Evolutionary conservation across 2,888 invertebrate genomes (phyloP).

Genomic region (Drosophila anceps): DNA sequence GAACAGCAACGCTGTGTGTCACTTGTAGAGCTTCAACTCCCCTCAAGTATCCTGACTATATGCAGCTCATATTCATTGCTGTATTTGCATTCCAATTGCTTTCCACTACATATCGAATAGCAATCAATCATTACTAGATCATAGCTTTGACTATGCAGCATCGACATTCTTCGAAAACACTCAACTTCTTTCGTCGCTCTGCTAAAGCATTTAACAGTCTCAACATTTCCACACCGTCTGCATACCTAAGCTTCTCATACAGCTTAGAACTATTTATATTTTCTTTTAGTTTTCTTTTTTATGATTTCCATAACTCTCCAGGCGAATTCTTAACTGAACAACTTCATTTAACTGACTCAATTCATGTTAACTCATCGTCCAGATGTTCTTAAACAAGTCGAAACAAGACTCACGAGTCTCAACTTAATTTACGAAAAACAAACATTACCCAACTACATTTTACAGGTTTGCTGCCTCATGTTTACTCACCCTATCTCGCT

Average conservation of each 20-base stretch:
- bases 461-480: constrained; percentile 67
- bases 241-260: neutral
- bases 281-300: constrained; percentile 23
- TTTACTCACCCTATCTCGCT: neutral
- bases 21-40: too few species aligned
- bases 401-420: constrained; percentile 40
- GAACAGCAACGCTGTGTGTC: neutral
- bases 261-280: neutral
- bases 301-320: constrained; percentile 25
- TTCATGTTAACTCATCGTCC: constrained; percentile 64
- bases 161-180: neutral
- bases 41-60: neutral
- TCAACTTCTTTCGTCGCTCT: neutral
- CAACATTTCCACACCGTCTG: neutral
- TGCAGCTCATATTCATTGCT: neutral
- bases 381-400: constrained; percentile 52
- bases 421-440: constrained; percentile 37
- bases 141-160: neutral
- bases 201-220: neutral
- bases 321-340: constrained; percentile 40
- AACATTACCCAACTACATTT: constrained; percentile 49
- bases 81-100: neutral
- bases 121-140: neutral
- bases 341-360: constrained; percentile 64
- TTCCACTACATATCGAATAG: neutral